Evolutionary conservation across 2,888 invertebrate genomes (phyloP).

Genomic region (Lasioglossum lativentre): DNA sequence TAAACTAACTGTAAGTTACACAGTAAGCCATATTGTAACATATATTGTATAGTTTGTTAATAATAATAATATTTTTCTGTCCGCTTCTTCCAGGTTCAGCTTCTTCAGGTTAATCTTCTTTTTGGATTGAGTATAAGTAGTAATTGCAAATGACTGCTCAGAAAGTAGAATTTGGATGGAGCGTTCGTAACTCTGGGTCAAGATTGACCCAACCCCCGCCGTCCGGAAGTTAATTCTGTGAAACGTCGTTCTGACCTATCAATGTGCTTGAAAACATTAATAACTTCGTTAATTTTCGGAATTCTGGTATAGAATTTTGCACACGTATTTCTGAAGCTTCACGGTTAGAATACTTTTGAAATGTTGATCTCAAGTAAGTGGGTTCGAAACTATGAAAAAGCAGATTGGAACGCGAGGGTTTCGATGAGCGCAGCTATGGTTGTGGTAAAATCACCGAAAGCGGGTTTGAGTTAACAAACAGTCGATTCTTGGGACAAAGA

Average conservation of each 20-base stretch:
- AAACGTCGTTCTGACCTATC: too few relatives aligned
- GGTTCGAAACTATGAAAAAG: background rate
- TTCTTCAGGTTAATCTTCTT: background rate
- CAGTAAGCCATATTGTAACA: too few relatives aligned
- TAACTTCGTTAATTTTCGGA: background rate
- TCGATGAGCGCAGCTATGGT: background rate
- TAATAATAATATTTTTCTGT: background rate
- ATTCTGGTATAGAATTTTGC: background rate
- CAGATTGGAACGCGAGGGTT: background rate
- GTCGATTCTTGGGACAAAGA: background rate
- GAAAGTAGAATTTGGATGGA: background rate
- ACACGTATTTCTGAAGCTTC: background rate
- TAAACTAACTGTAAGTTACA: too few relatives aligned
- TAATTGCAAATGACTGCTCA: background rate
- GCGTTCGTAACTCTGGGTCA: background rate
- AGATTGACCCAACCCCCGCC: background rate
- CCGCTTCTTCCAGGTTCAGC: background rate
- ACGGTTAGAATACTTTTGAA: background rate
- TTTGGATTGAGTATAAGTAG: background rate
- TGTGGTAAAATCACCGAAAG: background rate
- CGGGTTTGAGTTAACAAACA: conserved; percentile 23
- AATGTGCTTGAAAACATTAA: background rate
- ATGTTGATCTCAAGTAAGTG: background rate
- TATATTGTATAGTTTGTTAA: too few relatives aligned
- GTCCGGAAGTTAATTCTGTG: background rate